Conservation (phyloP, 1,140 invertebrate species). For the Bombus cullumanus region DNA sequence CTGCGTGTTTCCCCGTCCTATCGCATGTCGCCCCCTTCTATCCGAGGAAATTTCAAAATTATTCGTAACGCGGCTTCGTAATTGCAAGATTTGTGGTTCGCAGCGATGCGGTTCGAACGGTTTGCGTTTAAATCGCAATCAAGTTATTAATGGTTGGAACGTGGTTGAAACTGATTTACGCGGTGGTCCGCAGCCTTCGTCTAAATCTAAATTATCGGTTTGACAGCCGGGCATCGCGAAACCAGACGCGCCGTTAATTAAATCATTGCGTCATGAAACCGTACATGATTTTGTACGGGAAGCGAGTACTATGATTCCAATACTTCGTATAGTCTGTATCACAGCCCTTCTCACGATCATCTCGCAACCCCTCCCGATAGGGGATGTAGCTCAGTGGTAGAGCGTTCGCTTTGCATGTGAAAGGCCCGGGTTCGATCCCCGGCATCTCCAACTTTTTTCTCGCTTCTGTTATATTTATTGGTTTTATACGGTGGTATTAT, state of each 20-base stretch:
- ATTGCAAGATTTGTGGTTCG: background rate
- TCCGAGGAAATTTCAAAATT: background rate
- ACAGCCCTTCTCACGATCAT: too few species aligned
- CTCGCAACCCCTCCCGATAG: constrained; percentile 81
- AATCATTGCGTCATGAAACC: too few species aligned
- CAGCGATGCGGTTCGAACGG: background rate
- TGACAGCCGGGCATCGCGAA: too few species aligned
- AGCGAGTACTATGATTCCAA: too few species aligned
- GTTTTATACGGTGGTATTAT: background rate
- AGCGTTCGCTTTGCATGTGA: constrained; percentile 89
- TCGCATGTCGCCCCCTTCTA: too few species aligned
- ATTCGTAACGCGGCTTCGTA: background rate
- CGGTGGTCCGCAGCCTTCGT: too few species aligned
- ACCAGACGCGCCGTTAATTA: too few species aligned
- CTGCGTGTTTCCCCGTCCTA: background rate
- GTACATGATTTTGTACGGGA: too few species aligned
- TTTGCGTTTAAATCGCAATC: background rate
- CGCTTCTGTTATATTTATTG: background rate
- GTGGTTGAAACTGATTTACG: too few species aligned
- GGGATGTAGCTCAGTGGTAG: constrained; percentile 81
- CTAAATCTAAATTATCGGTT: too few species aligned
- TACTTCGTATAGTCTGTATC: too few species aligned
- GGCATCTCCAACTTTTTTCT: constrained; percentile 84
- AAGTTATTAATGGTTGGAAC: background rate
- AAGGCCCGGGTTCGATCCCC: constrained; percentile 89